These are phyloP conservation scores for Saguinus oedipus DNA, from an alignment of 2,797 vertebrate species.

Conservation along the genomic window DNA sequence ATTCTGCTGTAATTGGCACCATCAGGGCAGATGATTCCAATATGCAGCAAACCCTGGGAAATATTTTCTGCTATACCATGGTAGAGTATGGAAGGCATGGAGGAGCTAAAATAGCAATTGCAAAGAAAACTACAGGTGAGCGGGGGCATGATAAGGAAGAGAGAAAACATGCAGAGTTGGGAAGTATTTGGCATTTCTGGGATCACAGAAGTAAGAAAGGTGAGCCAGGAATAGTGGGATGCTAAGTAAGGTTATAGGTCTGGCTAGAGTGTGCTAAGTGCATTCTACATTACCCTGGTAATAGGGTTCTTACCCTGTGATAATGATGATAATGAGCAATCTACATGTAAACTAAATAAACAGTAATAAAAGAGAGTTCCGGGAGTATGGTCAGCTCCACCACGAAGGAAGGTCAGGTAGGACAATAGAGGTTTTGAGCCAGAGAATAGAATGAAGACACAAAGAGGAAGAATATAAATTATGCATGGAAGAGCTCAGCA, in stretches of 20 bases:
- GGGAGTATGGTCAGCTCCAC: background rate
- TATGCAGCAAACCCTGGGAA: background rate
- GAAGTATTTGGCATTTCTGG: background rate
- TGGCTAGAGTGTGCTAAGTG: background rate
- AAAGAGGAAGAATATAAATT: constrained; percentile 59
- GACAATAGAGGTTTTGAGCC: constrained; percentile 18
- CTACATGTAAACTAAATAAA: background rate
- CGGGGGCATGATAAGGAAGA: background rate
- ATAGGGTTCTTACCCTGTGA: background rate
- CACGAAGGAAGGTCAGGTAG: background rate
- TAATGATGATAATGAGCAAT: background rate
- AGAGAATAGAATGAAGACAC: constrained; percentile 39
- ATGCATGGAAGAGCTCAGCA: constrained; percentile 18
- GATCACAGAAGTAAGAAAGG: background rate
- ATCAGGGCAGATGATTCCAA: background rate
- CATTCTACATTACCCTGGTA: background rate
- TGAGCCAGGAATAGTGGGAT: background rate
- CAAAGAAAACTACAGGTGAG: background rate
- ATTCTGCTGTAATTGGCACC: background rate
- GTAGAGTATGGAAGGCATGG: background rate
- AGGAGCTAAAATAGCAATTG: background rate
- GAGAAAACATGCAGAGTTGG: background rate
- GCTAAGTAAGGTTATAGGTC: background rate
- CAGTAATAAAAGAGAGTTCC: background rate
- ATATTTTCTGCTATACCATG: background rate